Evolutionary conservation across 92 coral and sea anemone genomes (phyloP).

Genomic region (Desmophyllum pertusum): DNA sequence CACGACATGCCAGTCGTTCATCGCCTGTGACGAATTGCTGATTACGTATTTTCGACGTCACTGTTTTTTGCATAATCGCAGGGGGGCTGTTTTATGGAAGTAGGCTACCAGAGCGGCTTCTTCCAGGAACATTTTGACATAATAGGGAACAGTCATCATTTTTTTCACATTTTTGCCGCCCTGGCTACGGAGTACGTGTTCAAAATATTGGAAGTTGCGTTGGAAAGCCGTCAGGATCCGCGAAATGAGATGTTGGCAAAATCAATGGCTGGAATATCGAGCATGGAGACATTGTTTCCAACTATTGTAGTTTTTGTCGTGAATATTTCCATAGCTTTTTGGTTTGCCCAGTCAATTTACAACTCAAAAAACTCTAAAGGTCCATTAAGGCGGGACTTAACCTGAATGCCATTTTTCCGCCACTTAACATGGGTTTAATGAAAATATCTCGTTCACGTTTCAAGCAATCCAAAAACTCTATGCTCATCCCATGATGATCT

Average conservation of each 20-base stretch:
- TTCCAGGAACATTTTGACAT: constrained; percentile 68
- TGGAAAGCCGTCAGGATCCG: constrained; percentile 29
- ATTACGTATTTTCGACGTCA: constrained; percentile 54
- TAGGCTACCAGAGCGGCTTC: constrained; percentile 55
- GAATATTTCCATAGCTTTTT: constrained; percentile 26
- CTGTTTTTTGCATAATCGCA: constrained; percentile 34
- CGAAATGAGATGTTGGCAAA: constrained; percentile 20
- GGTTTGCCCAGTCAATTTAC: constrained; percentile 30
- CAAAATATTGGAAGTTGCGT: constrained; percentile 25
- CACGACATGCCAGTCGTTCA: constrained; percentile 37
- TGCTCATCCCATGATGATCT: too few relatives aligned
- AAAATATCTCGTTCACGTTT: too few relatives aligned
- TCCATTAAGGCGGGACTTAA: neutral
- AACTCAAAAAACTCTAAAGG: constrained; percentile 18
- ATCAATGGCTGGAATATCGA: constrained; percentile 25
- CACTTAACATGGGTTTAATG: too few relatives aligned
- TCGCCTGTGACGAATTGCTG: constrained; percentile 47
- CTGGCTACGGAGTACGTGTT: constrained; percentile 58
- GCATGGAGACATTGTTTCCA: constrained; percentile 21
- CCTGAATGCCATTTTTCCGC: too few relatives aligned
- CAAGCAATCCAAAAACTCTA: too few relatives aligned
- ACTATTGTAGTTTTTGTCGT: constrained; percentile 32
- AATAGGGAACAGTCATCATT: constrained; percentile 68
- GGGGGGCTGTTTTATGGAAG: constrained; percentile 53
- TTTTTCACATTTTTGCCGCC: constrained; percentile 59